Evolutionary conservation across 1,140 invertebrate species (phyloP), one percentile per base, ranked within the genome.

Genomic region (Rhizoglyphus robini): DNA sequence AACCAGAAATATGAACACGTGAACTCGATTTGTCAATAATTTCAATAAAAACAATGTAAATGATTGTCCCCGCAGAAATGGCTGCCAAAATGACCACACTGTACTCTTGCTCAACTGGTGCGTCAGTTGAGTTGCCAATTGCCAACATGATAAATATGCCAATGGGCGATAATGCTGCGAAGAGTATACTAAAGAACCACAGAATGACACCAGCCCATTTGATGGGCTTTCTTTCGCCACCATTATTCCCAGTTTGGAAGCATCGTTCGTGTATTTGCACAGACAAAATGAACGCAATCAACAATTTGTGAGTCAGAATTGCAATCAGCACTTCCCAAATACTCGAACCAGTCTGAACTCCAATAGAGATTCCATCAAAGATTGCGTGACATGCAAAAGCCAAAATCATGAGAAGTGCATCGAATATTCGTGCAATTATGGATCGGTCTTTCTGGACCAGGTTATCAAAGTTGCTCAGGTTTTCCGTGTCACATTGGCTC

Each of bases 31-130:
- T 67, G 57, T 71, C 90, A 27, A 96, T 76, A 29, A 96, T 86
- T 79, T 96, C 92, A 74, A 90, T 88, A 34, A 93, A 88, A 0
- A 89, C 91, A 46, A 95, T 88, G 75, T 94, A 96, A 0, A 96
- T 76, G 49, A 96, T 83, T 1, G 90, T 94, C 47, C 92, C 92
- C 47, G 86, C 88, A n/a, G 90, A 88, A 36, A 94, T 30, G 4
- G 68, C 65, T 32, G 47, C 48, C 15, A 69, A 48, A 2, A 68
- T 1, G 5, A 68, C 62, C 70, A 20, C 80, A 15, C 29, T 8
- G 11, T 30, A 27, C 20, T 30, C 20, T 15, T 3, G 3, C 34
- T 64, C 63, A 18, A 27, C 27, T 11, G 63, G 48, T 27, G 60
- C 13, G 11, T 36, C 29, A n/a, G 61, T 13, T 18, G 2, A 1